Conservation (phyloP, 2,797 vertebrate genomes). For the Amazona finschi region DNA sequence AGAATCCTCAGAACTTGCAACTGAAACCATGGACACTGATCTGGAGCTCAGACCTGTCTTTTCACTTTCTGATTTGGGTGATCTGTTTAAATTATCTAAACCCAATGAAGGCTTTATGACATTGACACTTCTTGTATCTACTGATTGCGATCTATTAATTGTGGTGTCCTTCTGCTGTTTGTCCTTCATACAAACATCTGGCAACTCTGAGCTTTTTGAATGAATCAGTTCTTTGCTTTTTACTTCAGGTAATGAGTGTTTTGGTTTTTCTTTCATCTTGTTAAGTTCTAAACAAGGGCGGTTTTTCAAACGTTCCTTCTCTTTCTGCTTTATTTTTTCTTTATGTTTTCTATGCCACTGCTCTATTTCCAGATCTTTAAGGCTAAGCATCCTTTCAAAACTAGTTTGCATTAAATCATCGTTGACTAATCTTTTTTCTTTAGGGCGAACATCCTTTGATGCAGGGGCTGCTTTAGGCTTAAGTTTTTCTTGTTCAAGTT, state of each 20-base stretch:
- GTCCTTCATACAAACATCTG: conserved; percentile 82
- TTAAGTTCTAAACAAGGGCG: conserved; percentile 81
- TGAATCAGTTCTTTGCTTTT: conserved; percentile 88
- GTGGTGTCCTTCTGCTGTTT: conserved; percentile 84
- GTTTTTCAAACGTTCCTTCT: conserved; percentile 92
- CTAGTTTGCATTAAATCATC: conserved; percentile 99
- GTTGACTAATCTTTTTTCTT: conserved; percentile 94
- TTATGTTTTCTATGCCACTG: conserved; percentile 98
- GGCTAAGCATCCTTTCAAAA: conserved; percentile 98
- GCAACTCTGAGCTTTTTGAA: conserved; percentile 91
- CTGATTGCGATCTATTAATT: conserved; percentile 83
- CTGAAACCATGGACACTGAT: conserved; percentile 90
- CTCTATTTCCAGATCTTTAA: conserved; percentile 98
- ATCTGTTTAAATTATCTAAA: conserved; percentile 86
- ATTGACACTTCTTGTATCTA: conserved; percentile 83
- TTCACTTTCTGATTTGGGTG: conserved; percentile 89
- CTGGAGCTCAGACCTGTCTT: conserved; percentile 87
- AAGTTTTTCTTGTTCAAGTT: conserved; percentile 82
- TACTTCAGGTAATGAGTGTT: conserved; percentile 73
- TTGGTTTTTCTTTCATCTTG: conserved; percentile 85
- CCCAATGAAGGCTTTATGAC: conserved; percentile 80
- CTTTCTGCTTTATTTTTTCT: conserved; percentile 99
- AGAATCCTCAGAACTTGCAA: conserved; percentile 94
- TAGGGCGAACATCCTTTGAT: conserved; percentile 87
- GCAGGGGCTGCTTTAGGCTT: conserved; percentile 84